Evolutionary conservation across 2,888 invertebrate genomes (phyloP), one percentile per base, ranked within the genome.

Genomic region (Gordius sp.): DNA sequence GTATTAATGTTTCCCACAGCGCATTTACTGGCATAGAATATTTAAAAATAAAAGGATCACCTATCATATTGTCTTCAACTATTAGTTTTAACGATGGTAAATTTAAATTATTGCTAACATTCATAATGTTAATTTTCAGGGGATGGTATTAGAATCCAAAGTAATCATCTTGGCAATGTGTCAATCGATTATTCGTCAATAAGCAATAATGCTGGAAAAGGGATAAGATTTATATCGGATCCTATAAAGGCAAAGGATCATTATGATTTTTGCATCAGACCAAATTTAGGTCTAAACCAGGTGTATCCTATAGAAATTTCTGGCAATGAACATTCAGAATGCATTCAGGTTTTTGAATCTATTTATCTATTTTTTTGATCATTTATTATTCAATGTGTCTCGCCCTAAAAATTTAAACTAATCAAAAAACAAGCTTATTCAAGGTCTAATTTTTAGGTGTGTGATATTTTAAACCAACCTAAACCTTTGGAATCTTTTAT

Each of bases 331-430:
- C 47, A 47, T n/a, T 47, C 47, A 20, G 4, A 47, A 47, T 47
- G 47, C 47, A 47, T 18, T 4, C 47, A 47, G 20, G 47, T 47
- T n/a, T n/a, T n/a, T n/a, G n/a, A n/a, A n/a, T n/a, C n/a, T n/a
- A n/a, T n/a, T n/a, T n/a, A n/a, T n/a, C n/a, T n/a, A n/a, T n/a
- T n/a, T n/a, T n/a, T n/a, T n/a, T n/a, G n/a, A n/a, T n/a, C n/a
- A n/a, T n/a, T n/a, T n/a, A n/a, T n/a, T n/a, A n/a, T n/a, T n/a
- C n/a, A n/a, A n/a, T n/a, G n/a, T n/a, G n/a, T n/a, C n/a, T n/a
- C n/a, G n/a, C n/a, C n/a, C n/a, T n/a, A n/a, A n/a, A n/a, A n/a
- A n/a, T n/a, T n/a, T n/a, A n/a, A n/a, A n/a, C n/a, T n/a, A n/a
- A n/a, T n/a, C n/a, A n/a, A n/a, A n/a, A n/a, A n/a, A n/a, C n/a